Conservation (phyloP, 2,113 vertebrate genomes). For the Ceratotherium simum region DNA sequence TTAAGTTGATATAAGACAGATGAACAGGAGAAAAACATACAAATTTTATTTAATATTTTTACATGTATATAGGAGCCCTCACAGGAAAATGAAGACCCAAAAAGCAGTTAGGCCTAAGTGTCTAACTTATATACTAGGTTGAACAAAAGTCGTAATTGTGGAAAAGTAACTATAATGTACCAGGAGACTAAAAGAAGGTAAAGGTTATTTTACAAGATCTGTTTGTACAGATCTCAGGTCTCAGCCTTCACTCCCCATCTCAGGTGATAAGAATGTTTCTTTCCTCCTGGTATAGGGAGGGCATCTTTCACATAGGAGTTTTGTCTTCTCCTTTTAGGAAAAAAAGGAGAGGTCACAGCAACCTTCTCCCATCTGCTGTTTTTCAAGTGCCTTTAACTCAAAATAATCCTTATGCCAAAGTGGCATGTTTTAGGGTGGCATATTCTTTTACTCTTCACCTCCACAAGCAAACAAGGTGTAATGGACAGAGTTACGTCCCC, state of each 20-base stretch:
- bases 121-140: too few species aligned
- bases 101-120: not conserved
- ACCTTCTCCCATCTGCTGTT: not conserved
- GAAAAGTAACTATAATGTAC: not conserved
- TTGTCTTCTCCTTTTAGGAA: not conserved
- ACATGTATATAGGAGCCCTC: not conserved
- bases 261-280: not conserved
- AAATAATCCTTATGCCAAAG: not conserved
- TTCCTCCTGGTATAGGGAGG: not conserved
- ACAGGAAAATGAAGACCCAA: not conserved
- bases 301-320: not conserved
- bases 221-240: not conserved
- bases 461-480: not conserved
- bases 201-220: not conserved
- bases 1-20: not conserved
- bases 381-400: not conserved
- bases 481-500: not conserved
- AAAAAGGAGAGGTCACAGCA: not conserved
- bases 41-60: not conserved
- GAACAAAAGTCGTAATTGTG: not conserved
- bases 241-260: not conserved
- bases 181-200: not conserved
- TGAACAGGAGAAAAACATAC: not conserved
- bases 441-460: not conserved
- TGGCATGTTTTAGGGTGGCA: not conserved